Percentiles rank a stretch among this genome's conserved stretches.
phyloP scores from a whole-genome alignment of 1,140 invertebrate genomes.

The Bombus confusus region DNA sequence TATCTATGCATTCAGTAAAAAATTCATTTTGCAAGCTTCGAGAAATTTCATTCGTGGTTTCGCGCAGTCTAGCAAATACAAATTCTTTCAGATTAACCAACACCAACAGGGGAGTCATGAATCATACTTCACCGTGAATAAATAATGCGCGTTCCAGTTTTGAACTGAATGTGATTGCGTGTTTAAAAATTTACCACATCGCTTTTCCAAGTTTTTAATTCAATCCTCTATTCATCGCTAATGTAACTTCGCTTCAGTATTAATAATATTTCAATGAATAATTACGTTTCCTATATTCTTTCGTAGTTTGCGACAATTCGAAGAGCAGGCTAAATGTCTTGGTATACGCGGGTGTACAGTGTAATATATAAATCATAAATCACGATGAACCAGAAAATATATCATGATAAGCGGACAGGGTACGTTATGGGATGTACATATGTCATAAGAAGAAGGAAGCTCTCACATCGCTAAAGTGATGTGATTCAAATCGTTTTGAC shows the following conservation, averaged over 20 bases:
- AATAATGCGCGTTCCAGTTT: background rate
- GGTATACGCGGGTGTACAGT: no score
- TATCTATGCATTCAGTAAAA: background rate
- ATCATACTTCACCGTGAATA: constrained; percentile 2
- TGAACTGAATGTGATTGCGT: background rate
- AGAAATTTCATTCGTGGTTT: background rate
- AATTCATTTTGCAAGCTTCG: background rate
- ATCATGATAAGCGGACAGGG: background rate
- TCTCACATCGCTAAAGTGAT: constrained; percentile 6
- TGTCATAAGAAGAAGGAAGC: constrained; percentile 6
- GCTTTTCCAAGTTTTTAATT: background rate
- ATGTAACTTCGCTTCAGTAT: background rate
- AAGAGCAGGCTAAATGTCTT: background rate
- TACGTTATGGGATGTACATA: background rate
- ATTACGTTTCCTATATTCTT: background rate
- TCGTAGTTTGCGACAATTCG: background rate
- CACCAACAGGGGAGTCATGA: background rate
- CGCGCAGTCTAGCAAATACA: background rate
- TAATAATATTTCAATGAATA: background rate
- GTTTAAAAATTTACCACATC: background rate
- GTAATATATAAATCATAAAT: background rate
- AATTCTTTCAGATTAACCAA: background rate
- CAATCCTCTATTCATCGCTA: background rate
- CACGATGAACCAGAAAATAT: background rate
- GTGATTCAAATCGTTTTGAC: constrained; percentile 5